Evolutionary conservation across 2,888 invertebrate genomes (phyloP), one percentile per base, ranked within the genome.

Genomic region (Sepiola atlantica): DNA sequence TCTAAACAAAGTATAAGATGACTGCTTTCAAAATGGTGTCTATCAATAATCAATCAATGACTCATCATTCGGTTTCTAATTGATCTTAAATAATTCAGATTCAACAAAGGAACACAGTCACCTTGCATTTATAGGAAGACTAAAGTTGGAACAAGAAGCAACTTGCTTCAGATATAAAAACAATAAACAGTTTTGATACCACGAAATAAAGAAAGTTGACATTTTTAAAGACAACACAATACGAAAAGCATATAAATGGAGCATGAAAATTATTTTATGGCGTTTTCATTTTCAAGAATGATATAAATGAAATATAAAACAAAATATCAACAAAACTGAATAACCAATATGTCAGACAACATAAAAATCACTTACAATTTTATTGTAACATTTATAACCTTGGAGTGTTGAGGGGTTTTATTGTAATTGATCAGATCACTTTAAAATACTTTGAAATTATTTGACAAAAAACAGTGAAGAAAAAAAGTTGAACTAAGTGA

Each of bases 11-110:
- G 77, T n/a, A n/a, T n/a, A 77, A 77, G 77, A 77, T 16, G 16
- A n/a, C 77, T 16, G 16, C 77, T 32, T n/a, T 32, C n/a, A 77
- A 77, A n/a, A 77, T 77, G n/a, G n/a, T 77, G n/a, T 77, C 14
- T 32, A 77, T 77, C n/a, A 77, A n/a, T 4, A 77, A 32, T n/a
- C 77, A 32, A 77, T 77, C 77, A 77, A 77, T 77, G 77, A 77
- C 77, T 77, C n/a, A n/a, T 77, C 77, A 77, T 77, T 77, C 12
- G 32, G 77, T 32, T 77, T 77, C 77, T n/a, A 77, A 77, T 77
- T 77, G 77, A 77, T 77, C 77, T 32, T 77, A n/a, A 77, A 77
- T 77, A 77, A 77, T 77, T 77, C 77, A n/a, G n/a, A 77, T 32
- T 77, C 77, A 77, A 77, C 77, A 77, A 77, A n/a, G 18, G 77